Conservation (phyloP, 2,888 invertebrate species). For the Lasius fuliginosus region DNA sequence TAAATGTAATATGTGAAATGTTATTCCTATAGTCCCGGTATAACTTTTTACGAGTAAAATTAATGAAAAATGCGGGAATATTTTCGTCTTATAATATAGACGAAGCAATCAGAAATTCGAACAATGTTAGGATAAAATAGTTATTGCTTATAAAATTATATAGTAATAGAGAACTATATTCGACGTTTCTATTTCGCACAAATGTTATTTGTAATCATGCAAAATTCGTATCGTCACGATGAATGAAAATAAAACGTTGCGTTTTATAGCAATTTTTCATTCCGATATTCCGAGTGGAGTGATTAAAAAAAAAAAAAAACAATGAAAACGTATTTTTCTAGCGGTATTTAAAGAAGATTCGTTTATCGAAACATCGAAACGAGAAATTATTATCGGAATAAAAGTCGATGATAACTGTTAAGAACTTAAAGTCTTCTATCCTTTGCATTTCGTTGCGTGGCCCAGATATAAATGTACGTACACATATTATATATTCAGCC, state of each 20-base stretch:
- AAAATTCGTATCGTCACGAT: conserved; percentile 22
- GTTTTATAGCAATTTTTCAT: conserved; percentile 62
- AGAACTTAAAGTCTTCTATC: conserved; percentile 62
- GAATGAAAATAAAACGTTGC: conserved; percentile 14
- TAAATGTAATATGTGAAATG: conserved; percentile 18
- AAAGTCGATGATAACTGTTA: conserved; percentile 60
- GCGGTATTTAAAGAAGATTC: conserved; percentile 50
- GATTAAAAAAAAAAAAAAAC: conserved; percentile 36
- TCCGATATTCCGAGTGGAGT: conserved; percentile 48
- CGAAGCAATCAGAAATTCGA: not conserved
- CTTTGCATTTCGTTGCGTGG: conserved; percentile 59
- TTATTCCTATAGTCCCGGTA: conserved; percentile 14
- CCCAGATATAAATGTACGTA: conserved; percentile 56
- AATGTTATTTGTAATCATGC: conserved; percentile 16
- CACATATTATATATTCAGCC: conserved; percentile 38
- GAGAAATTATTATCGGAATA: conserved; percentile 16
- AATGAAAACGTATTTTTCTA: conserved; percentile 62
- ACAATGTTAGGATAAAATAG: conserved; percentile 7
- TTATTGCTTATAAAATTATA: conserved; percentile 15
- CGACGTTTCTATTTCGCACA: not conserved
- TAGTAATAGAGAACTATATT: conserved; percentile 12
- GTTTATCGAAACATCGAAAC: conserved; percentile 26
- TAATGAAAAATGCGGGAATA: conserved; percentile 10
- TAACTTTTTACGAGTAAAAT: not conserved
- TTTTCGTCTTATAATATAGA: conserved; percentile 4